These are phyloP conservation scores for Drosophila bifasciata DNA, from an alignment of 1,140 invertebrate species.

Conservation along the genomic window DNA sequence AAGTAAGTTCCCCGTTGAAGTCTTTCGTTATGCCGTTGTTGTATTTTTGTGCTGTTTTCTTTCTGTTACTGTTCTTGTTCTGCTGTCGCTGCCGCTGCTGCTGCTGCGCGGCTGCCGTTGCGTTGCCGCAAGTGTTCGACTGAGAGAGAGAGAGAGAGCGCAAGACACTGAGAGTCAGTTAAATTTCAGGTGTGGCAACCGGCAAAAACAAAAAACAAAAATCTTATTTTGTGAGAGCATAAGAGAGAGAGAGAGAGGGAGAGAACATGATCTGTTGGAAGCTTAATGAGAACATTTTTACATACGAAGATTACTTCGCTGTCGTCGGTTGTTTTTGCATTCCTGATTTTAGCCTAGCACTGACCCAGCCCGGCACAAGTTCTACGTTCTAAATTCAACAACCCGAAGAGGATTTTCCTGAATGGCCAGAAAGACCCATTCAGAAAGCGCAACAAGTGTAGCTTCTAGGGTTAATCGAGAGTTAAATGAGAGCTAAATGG, in stretches of 20 bases:
- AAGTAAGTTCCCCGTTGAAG: constrained; percentile 69
- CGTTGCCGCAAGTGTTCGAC: constrained; percentile 28
- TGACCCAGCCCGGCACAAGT: no score
- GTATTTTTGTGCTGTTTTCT: neutral
- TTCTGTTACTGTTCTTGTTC: constrained; percentile 20
- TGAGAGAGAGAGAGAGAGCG: neutral
- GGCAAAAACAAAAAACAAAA: constrained; percentile 33
- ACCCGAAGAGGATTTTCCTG: no score
- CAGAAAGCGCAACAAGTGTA: no score
- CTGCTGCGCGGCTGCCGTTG: neutral
- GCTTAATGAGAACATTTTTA: constrained; percentile 54
- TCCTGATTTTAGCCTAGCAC: constrained; percentile 15
- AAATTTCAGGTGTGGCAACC: constrained; percentile 53
- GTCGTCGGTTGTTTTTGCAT: constrained; percentile 36
- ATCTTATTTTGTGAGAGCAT: constrained; percentile 9
- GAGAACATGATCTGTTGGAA: constrained; percentile 35
- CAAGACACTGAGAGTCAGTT: constrained; percentile 11
- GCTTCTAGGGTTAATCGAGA: no score
- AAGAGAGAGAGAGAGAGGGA: neutral
- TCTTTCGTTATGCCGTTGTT: constrained; percentile 53
- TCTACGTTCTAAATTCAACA: no score
- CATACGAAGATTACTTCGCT: constrained; percentile 26
- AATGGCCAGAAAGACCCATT: no score
- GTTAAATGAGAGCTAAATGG: no score
- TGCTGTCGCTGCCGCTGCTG: neutral